Conservation (phyloP, 2,888 invertebrate species). For the Drosophila nigricruria region DNA sequence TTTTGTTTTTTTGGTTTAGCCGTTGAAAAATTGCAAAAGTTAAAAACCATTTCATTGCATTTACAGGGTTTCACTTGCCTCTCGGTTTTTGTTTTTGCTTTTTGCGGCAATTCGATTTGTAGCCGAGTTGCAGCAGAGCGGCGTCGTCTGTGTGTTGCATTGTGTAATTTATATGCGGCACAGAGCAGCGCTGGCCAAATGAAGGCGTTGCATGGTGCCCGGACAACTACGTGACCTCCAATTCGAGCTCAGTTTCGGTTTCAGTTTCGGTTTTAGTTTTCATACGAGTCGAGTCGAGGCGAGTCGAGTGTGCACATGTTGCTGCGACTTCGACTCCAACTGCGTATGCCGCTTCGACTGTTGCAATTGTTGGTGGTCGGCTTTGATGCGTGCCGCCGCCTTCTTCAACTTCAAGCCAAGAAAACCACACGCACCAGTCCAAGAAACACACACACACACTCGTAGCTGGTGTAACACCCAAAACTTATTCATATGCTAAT, state of each 20-base stretch:
- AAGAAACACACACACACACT: conserved; percentile 25
- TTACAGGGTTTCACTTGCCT: conserved; percentile 76
- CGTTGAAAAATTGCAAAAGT: conserved; percentile 76
- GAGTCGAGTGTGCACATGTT: conserved; percentile 68
- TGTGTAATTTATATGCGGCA: conserved; percentile 76
- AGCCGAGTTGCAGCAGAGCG: conserved; percentile 11
- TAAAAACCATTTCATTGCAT: conserved; percentile 79
- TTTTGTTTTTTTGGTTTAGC: not conserved
- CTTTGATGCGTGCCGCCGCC: conserved; percentile 73
- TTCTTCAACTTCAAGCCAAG: conserved; percentile 33
- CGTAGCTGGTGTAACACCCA: conserved; percentile 42
- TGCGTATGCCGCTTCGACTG: not conserved
- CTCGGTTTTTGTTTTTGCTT: conserved; percentile 20
- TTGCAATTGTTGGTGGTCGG: conserved; percentile 56
- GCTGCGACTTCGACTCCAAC: conserved; percentile 24
- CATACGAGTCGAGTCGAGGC: conserved; percentile 56
- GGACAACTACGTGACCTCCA: conserved; percentile 78
- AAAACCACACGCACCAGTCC: conserved; percentile 53
- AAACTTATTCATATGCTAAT: conserved; percentile 76
- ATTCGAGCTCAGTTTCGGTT: conserved; percentile 63
- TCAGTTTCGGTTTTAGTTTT: conserved; percentile 64
- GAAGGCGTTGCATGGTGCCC: conserved; percentile 65
- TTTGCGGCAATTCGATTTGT: conserved; percentile 68
- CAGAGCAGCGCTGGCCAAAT: conserved; percentile 49
- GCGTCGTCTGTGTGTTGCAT: conserved; percentile 46